Evolutionary conservation across 2,888 invertebrate species (phyloP), one percentile per base, ranked within the genome.

Genomic region (Tupiocoris notatus): DNA sequence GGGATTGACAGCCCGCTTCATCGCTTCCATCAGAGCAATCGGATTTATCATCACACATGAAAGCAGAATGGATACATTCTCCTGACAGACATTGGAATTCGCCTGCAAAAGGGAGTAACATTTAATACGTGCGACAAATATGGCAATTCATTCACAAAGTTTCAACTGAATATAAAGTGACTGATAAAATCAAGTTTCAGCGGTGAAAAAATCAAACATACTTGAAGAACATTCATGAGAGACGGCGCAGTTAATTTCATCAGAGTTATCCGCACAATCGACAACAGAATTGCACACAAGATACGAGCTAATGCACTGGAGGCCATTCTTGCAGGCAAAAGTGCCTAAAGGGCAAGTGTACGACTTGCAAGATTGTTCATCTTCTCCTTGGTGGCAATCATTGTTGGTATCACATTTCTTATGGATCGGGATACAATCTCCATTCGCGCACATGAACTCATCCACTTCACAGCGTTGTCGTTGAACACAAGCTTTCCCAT

Each of bases 21-120:
- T 93, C 93, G 0, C 91, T 90, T 12, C 84, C 86, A 83, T 95
- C 94, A 0, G 83, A 81, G 82, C 95, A 96, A 84, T 96, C 94
- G 62, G 85, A 84, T n/a, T 87, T 85, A 0, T 88, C 88, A 83
- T 96, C 91, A 70, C 81, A 82, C 12, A 78, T 76, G 62, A 77
- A 79, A 1, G 75, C 70, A 22, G 23, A 57, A 2, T 89, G 87
- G 68, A 95, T 88, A 82, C 95, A 95, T 20, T 87, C 85, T 0
- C 90, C 90, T 79, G 88, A 87, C 22, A 84, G 84, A 82, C 94
- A 94, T 78, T 88, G 88, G 82, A 87, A 91, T 82, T 86, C 84
- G 0, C 82, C 81, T 1, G 83, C 82, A 83, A 82, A n/a, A n/a
- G n/a, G n/a, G n/a, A n/a, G n/a, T n/a, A n/a, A n/a, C n/a, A n/a